A percentile compares a stretch with the other conserved stretches of the same genome.
phyloP scores from a whole-genome alignment of 2,113 vertebrate species.

The Equus przewalskii region DNA sequence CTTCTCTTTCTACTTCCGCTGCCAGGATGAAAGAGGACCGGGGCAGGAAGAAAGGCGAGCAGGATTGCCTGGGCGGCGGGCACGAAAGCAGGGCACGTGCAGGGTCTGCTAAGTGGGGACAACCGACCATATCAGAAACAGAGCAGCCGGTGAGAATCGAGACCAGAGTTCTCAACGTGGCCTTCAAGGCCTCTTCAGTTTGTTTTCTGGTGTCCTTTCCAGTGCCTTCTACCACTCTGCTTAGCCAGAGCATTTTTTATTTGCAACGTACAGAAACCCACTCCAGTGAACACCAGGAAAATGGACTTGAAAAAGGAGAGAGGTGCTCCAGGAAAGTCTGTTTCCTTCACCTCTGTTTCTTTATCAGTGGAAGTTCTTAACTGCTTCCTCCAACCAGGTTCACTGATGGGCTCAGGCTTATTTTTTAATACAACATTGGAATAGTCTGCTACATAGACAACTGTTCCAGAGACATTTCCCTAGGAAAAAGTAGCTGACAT shows the following conservation, averaged over 20 bases:
- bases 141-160: background rate
- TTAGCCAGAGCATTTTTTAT: too few species aligned
- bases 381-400: background rate
- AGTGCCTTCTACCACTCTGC: too few species aligned
- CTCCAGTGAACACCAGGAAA: background rate
- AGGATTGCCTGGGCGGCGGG: fast-evolving
- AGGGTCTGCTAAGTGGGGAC: background rate
- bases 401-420: background rate
- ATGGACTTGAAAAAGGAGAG: fast-evolving
- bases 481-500: background rate
- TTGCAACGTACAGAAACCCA: too few species aligned
- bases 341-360: background rate
- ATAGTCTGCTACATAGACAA: background rate
- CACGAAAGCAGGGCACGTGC: fast-evolving
- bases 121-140: fast-evolving
- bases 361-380: fast-evolving
- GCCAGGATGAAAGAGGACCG: background rate
- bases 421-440: fast-evolving
- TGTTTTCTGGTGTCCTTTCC: too few species aligned
- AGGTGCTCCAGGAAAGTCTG: background rate
- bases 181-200: background rate
- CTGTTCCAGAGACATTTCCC: background rate
- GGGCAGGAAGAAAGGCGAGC: background rate
- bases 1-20: background rate
- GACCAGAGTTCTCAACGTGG: fast-evolving